phyloP scores from a whole-genome alignment of 2,888 invertebrate species.

The Xestia rhomboidea region DNA sequence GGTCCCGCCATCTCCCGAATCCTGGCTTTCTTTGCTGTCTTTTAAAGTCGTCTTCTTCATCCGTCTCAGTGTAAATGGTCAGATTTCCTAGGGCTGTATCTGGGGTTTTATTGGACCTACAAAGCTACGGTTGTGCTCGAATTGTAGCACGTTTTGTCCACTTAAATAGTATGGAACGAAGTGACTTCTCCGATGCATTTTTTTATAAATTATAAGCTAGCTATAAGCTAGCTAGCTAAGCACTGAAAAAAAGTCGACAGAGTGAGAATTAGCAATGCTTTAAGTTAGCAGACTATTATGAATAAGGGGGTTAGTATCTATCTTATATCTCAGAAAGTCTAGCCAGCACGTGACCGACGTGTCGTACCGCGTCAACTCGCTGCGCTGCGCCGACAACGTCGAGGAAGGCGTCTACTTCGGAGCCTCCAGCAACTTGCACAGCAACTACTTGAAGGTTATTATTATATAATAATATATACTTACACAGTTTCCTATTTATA shows the following conservation, averaged over 20 bases:
- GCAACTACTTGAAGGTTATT: slow-evolving; percentile 93
- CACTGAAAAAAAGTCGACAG: too few relatives aligned
- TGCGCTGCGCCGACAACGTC: slow-evolving; percentile 94
- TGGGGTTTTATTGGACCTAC: background rate
- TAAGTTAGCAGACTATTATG: too few relatives aligned
- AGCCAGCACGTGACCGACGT: slow-evolving; percentile 91
- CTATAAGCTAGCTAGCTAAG: too few relatives aligned
- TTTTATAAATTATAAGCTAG: background rate
- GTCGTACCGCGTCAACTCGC: slow-evolving; percentile 91
- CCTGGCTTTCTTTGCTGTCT: background rate
- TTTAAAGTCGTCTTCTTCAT: background rate
- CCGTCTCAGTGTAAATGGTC: background rate
- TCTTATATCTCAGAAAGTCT: background rate
- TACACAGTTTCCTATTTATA: background rate
- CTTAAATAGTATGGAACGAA: background rate
- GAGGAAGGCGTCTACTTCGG: slow-evolving; percentile 97
- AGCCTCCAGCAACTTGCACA: slow-evolving; percentile 83
- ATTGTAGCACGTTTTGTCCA: too few relatives aligned
- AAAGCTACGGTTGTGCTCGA: background rate
- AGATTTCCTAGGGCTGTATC: background rate
- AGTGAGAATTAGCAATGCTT: too few relatives aligned
- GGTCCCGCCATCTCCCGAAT: too few relatives aligned
- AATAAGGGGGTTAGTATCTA: too few relatives aligned
- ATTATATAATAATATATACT: too few relatives aligned
- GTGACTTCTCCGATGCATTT: background rate